Evolutionary conservation across 2,113 vertebrate species (phyloP).

Genomic region (Taxidea taxus): DNA sequence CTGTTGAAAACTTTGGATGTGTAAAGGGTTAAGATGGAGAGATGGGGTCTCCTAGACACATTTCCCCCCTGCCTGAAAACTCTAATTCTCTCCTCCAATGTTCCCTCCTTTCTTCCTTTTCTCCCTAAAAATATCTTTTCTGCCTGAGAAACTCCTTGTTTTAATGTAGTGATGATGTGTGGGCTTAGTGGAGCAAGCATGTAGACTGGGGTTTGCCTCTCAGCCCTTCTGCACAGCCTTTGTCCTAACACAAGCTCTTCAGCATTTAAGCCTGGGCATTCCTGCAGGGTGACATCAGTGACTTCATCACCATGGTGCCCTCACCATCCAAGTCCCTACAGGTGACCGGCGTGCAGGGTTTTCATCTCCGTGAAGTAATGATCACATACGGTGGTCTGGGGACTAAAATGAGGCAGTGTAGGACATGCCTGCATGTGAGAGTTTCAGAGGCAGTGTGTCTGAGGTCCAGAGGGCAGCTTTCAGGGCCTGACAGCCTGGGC

Average conservation of each 20-base stretch:
- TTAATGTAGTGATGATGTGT: background rate
- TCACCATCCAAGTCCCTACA: background rate
- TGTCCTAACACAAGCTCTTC: background rate
- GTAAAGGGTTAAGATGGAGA: background rate
- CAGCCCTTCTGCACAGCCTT: background rate
- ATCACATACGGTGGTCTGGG: background rate
- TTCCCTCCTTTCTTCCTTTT: background rate
- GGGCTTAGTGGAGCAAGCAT: background rate
- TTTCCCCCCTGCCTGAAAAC: background rate
- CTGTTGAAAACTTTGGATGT: background rate
- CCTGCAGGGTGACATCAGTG: background rate
- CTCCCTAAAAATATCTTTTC: background rate
- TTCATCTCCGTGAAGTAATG: background rate
- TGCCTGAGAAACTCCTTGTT: background rate
- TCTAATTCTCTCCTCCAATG: background rate
- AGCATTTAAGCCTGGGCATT: background rate
- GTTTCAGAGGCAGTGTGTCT: rapidly evolving
- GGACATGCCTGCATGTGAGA: too few relatives aligned
- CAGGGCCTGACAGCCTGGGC: rapidly evolving
- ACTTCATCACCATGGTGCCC: background rate
- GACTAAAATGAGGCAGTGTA: background rate
- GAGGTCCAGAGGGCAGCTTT: background rate
- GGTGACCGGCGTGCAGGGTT: background rate
- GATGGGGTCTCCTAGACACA: background rate
- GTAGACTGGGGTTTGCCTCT: background rate